phyloP scores from a whole-genome alignment of 2,888 invertebrate species.

The Dione juno region DNA sequence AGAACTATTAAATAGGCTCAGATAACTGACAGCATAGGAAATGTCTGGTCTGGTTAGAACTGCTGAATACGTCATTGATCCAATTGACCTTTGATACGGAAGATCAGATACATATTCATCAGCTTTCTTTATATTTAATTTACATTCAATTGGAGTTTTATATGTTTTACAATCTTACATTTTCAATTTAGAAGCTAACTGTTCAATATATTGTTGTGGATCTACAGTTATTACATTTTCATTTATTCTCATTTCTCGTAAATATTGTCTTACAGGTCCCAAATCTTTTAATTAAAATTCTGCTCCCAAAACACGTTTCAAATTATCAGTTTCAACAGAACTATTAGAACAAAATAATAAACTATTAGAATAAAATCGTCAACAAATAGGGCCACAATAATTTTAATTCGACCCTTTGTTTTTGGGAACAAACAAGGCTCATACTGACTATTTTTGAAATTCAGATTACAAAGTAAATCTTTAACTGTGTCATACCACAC shows the following conservation, averaged over 20 bases:
- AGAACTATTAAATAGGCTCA: constrained; percentile 40
- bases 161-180: constrained; percentile 21
- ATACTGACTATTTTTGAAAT: constrained; percentile 12
- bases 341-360: constrained; percentile 36
- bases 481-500: too few species aligned
- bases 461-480: constrained; percentile 5
- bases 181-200: constrained; percentile 5
- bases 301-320: constrained; percentile 18
- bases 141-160: constrained; percentile 22
- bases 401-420: background rate
- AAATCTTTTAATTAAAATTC: constrained; percentile 32
- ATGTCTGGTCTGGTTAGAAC: constrained; percentile 29
- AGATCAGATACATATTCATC: constrained; percentile 7
- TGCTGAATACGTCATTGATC: constrained; percentile 20
- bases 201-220: too few species aligned
- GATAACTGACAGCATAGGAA: constrained; percentile 15
- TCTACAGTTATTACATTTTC: background rate
- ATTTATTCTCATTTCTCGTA: constrained; percentile 30
- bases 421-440: constrained; percentile 26
- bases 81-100: constrained; percentile 30
- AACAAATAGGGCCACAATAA: constrained; percentile 37
- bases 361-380: too few species aligned
- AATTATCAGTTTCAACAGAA: constrained; percentile 18
- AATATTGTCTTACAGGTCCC: constrained; percentile 28
- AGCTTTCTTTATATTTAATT: constrained; percentile 26